Percentiles rank a stretch among this genome's conserved stretches.
Evolutionary conservation across 2,797 vertebrate species (phyloP).

Genomic region (Characodon lateralis): DNA sequence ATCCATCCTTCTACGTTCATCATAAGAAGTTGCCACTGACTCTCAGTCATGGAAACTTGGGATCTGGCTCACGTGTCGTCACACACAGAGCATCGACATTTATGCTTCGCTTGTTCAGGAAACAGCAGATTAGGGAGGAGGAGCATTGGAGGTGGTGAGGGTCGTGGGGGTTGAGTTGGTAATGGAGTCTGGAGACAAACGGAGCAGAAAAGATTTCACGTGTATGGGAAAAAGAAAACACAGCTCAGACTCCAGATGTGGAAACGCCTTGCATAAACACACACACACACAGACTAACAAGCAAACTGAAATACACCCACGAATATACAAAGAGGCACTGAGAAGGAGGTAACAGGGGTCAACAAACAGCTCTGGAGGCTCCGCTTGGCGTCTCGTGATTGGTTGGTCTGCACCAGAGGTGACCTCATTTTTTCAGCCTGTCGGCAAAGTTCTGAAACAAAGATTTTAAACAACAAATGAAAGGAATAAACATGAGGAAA

Average conservation of each 20-base stretch:
- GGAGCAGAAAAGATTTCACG: constrained; percentile 55
- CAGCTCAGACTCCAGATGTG: constrained; percentile 78
- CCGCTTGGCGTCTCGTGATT: constrained; percentile 75
- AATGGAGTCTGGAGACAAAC: constrained; percentile 39
- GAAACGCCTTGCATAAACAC: constrained; percentile 65
- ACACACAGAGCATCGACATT: constrained; percentile 42
- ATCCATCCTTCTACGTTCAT: constrained; percentile 10
- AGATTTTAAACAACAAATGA: constrained; percentile 11
- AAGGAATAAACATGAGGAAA: constrained; percentile 23
- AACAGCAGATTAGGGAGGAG: constrained; percentile 59
- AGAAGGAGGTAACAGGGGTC: constrained; percentile 58
- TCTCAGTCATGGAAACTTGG: constrained; percentile 32
- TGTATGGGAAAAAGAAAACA: constrained; percentile 78
- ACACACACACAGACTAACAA: constrained; percentile 31
- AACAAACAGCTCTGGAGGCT: constrained; percentile 48
- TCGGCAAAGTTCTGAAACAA: constrained; percentile 41
- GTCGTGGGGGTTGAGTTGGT: neutral
- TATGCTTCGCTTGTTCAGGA: constrained; percentile 65
- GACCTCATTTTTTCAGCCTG: constrained; percentile 51
- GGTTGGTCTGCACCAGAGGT: constrained; percentile 55
- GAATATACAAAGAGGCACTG: constrained; percentile 38
- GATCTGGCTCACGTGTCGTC: constrained; percentile 48
- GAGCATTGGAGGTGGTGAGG: constrained; percentile 6
- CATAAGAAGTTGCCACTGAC: too few species aligned
- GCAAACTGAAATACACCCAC: constrained; percentile 28